Evolutionary conservation across 2,797 vertebrate genomes (phyloP).

Genomic region (Triplophysa yarkandensis): DNA sequence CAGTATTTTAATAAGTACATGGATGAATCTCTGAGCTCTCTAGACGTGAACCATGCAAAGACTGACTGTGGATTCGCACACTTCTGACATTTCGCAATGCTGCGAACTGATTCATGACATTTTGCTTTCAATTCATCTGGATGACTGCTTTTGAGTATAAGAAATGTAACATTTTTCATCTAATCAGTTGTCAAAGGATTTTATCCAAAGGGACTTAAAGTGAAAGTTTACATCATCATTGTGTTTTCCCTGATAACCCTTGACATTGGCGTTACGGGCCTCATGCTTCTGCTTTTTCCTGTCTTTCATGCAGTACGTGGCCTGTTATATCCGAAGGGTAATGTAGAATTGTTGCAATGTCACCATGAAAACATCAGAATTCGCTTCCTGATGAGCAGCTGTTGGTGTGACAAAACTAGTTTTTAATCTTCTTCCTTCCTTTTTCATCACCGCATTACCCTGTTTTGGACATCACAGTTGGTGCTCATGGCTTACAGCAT

Average conservation of each 20-base stretch:
- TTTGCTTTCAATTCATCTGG: too few relatives aligned
- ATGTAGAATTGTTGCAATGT: conserved; percentile 14
- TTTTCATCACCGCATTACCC: neutral
- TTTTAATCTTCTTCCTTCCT: neutral
- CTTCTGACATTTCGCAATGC: too few relatives aligned
- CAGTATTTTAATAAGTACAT: too few relatives aligned
- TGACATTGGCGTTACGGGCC: neutral
- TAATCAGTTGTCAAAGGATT: too few relatives aligned
- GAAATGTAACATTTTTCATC: too few relatives aligned
- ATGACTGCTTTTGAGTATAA: too few relatives aligned
- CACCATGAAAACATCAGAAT: conserved; percentile 15
- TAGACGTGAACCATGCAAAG: too few relatives aligned
- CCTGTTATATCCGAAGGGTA: neutral
- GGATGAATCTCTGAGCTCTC: too few relatives aligned
- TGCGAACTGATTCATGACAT: too few relatives aligned
- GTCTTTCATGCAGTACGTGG: neutral
- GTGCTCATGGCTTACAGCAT: conserved; percentile 42
- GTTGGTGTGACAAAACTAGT: neutral
- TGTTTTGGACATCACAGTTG: neutral
- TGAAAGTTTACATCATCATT: conserved; percentile 14
- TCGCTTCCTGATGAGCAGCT: conserved; percentile 1
- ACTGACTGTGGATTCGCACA: too few relatives aligned
- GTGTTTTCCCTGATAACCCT: neutral
- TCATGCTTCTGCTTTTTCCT: conserved; percentile 10
- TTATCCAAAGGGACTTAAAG: neutral